Base-by-base conservation (phyloP, 2,113 vertebrate genomes). In the Pomatostomus ruficeps region DNA sequence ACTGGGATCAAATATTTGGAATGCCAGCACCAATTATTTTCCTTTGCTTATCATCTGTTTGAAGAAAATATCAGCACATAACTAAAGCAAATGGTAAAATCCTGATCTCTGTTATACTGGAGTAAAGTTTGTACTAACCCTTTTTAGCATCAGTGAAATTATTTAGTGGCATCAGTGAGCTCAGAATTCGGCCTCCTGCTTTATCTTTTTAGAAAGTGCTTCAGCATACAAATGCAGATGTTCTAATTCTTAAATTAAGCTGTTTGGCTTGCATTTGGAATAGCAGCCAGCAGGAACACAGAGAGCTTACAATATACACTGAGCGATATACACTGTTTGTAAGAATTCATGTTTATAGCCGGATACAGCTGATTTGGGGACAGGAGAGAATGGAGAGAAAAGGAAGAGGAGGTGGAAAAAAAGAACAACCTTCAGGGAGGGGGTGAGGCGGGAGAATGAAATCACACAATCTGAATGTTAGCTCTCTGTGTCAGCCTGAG, bases 201-300 rank as follows among this genome's bases (percentile, higher is more conserved):
- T 89, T 71, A 91, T 92, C 65, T 91, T 86, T 94, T 85, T 71
- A 95, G 45, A 59, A 95, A 93, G 67, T 67, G 46, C 33, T 86
- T 71, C 35, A 51, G 93, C 95, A 95, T 94, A 97, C 85, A 97
- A 96, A 88, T 73, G 85, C 80, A 97, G 96, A 91, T 97, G 96
- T 96, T 88, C 46, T 90, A 91, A 85, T 97, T 89, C 77, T 65
- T 70, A 94, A 93, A 42, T 96, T 88, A 92, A 94, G 75, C 77
- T 88, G 28, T 96, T 97, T 97, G 61, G 71, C 88, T 91, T 70
- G 66, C 40, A n/a, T 57, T 92, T 90, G 24, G 76, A 90, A 71
- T 61, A 57, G 85, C 40, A 91, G 25, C 61, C 48, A 8, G 48
- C 76, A 83, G 38, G 77, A 88, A 86, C 87, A 91, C 24, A 67